Evolutionary conservation across 2,797 vertebrate species (phyloP).

Genomic region (Scyliorhinus canicula): DNA sequence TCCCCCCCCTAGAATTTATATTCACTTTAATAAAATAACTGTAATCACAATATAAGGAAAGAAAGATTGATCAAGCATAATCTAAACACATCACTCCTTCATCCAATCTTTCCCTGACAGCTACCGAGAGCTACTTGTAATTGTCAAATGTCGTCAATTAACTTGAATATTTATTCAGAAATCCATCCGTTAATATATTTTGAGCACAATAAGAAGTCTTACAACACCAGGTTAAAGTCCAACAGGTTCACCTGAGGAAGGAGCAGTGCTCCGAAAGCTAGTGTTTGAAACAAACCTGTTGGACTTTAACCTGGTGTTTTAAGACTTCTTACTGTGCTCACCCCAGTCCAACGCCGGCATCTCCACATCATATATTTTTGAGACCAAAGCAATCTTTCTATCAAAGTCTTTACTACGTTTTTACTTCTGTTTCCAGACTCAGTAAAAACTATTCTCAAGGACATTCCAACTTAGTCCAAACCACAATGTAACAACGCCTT

Average conservation of each 20-base stretch:
- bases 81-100: not conserved
- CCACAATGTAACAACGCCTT: not conserved
- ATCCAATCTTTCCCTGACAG: not conserved
- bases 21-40: not conserved
- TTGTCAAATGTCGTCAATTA: not conserved
- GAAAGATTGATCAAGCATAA: not conserved
- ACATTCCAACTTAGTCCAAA: not conserved
- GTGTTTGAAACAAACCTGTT: too few species aligned
- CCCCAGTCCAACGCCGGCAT: too few species aligned
- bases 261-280: too few species aligned
- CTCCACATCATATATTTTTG: too few species aligned
- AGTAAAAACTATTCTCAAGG: not conserved
- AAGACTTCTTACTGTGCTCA: too few species aligned
- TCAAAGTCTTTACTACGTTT: not conserved
- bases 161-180: not conserved
- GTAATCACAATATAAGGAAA: not conserved
- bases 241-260: too few species aligned
- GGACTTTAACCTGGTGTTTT: too few species aligned
- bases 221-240: too few species aligned
- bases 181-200: not conserved
- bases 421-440: not conserved
- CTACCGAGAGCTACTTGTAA: not conserved
- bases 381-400: not conserved
- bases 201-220: too few species aligned
- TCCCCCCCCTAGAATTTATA: too few species aligned